Base-by-base conservation (phyloP, 2,888 invertebrate species). In the Camptogramma bilineatum region DNA sequence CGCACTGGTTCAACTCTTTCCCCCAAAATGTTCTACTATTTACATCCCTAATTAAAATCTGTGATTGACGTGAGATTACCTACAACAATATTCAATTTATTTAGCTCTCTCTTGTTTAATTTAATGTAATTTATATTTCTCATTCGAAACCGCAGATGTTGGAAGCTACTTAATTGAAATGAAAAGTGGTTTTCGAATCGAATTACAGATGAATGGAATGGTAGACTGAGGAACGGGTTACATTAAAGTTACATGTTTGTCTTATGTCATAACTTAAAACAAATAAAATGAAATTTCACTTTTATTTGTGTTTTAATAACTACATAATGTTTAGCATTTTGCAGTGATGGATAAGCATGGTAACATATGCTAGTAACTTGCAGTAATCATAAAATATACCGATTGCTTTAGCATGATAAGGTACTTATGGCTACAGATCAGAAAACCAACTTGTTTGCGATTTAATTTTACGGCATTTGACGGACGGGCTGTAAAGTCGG, bases 61-160 rank as follows among this genome's bases (percentile, higher is more conserved):
- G 19, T 62, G 63, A 66, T 66, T 60, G 66, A 66, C 66, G 60
- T 34, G 28, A 39, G 28, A 66, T 63, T 54, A 56, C 42, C 55
- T 24, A 53, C 48, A 62, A 44, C 68, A 69, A 66, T 71, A 60
- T 64, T 64, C 67, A 64, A 68, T 70, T 68, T 66, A 72, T 70
- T 72, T 69, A 65, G 58, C 60, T 50, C 57, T 54, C 54, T 46
- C 61, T 46, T 47, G 58, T 68, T 66, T 59, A 62, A 67, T 71
- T 65, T 60, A 65, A 68, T 68, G 59, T 66, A 68, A 72, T 69
- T 69, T 64, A 62, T 60, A 64, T 66, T 52, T 61, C 59, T 60
- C 60, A 56, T 67, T 68, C 59, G 56, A 52, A 58, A 67, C 66
- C 73, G 66, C 72, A 73, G 73, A 72, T 73, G 72, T 59, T 71